phyloP scores from a whole-genome alignment of 92 coral and sea anemone species.

The Heliopora coerulea region DNA sequence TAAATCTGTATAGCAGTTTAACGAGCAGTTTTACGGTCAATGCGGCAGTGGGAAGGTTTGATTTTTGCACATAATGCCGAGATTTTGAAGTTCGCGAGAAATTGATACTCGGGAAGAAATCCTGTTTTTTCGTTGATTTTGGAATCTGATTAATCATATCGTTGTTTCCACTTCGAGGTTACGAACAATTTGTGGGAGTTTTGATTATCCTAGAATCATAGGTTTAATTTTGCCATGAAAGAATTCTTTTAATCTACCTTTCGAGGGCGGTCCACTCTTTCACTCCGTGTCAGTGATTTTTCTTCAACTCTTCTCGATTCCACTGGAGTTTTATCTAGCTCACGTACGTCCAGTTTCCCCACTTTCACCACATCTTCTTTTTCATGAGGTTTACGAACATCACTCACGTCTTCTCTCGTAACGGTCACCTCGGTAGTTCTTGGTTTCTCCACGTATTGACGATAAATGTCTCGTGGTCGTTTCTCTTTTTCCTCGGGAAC shows the following conservation, averaged over 20 bases:
- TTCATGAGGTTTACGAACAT: neutral
- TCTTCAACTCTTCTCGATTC: constrained; percentile 8
- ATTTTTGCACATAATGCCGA: too few species aligned
- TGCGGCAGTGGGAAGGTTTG: too few species aligned
- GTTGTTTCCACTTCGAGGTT: too few species aligned
- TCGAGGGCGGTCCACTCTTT: neutral
- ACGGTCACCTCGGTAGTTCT: neutral
- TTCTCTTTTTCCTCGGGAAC: constrained; percentile 16
- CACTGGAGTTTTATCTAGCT: neutral
- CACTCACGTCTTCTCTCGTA: neutral
- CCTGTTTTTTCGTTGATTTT: too few species aligned
- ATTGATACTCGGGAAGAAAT: too few species aligned
- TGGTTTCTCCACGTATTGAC: neutral
- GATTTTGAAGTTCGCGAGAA: too few species aligned
- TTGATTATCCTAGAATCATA: too few species aligned
- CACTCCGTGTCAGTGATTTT: neutral
- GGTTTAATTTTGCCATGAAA: neutral
- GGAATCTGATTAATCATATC: too few species aligned
- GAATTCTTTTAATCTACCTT: neutral
- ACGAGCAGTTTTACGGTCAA: too few species aligned
- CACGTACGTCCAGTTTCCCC: neutral
- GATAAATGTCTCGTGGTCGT: neutral
- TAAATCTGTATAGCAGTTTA: too few species aligned
- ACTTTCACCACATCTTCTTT: neutral
- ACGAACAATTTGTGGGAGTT: too few species aligned